Conservation (phyloP, 2,113 vertebrate species). For the Lichenostomus cassidix region DNA sequence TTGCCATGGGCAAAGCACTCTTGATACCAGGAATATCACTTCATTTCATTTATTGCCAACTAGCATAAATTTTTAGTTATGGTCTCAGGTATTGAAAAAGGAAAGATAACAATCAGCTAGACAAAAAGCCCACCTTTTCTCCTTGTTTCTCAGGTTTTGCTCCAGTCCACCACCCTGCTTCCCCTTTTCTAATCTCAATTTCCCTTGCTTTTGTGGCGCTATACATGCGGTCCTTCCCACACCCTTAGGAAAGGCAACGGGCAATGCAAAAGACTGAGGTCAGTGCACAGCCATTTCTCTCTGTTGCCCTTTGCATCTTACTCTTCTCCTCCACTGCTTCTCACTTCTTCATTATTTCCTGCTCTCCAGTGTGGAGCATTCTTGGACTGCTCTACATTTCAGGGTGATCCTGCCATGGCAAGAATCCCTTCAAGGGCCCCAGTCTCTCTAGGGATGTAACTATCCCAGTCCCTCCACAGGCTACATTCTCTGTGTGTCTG, state of each 20-base stretch:
- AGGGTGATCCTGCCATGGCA: background rate
- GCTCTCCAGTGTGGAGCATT: background rate
- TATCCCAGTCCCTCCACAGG: background rate
- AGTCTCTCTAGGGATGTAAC: background rate
- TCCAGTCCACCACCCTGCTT: background rate
- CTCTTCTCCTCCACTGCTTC: background rate
- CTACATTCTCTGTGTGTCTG: background rate
- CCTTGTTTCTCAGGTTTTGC: background rate
- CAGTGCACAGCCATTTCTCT: background rate
- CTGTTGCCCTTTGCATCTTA: background rate
- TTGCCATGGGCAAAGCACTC: background rate
- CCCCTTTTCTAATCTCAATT: background rate
- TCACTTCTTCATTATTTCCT: background rate
- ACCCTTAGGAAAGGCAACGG: background rate
- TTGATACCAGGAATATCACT: background rate
- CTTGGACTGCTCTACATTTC: background rate
- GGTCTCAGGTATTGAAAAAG: background rate
- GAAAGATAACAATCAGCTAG: background rate
- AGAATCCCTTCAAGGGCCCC: background rate
- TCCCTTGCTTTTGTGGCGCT: background rate
- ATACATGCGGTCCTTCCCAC: fast-evolving
- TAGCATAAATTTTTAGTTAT: background rate
- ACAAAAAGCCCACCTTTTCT: fast-evolving
- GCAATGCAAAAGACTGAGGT: background rate
- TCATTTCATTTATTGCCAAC: background rate